Evolutionary conservation across 2,888 invertebrate genomes (phyloP).

Genomic region (Drosophila cracens): DNA sequence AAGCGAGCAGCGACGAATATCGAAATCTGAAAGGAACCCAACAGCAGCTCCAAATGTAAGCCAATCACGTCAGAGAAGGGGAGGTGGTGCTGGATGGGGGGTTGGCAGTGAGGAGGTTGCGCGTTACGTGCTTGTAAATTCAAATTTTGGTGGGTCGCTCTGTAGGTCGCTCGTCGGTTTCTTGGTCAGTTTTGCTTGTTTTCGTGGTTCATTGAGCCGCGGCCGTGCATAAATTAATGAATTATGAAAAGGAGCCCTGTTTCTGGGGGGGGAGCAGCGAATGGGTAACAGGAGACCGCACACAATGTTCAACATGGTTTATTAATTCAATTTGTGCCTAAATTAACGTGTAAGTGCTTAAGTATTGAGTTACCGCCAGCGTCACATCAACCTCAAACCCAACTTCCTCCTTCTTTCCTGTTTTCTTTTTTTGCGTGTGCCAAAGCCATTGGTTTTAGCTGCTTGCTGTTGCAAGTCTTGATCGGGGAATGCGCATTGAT

Average conservation of each 20-base stretch:
- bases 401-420: conserved; percentile 10
- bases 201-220: conserved; percentile 76
- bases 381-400: conserved; percentile 29
- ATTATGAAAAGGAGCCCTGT: conserved; percentile 78
- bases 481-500: conserved; percentile 72
- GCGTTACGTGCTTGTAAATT: conserved; percentile 82
- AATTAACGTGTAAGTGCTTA: conserved; percentile 85
- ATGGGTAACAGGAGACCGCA: conserved; percentile 80
- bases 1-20: conserved; percentile 56
- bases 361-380: conserved; percentile 79
- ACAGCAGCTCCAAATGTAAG: conserved; percentile 65
- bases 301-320: conserved; percentile 85
- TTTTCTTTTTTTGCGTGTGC: conserved; percentile 55
- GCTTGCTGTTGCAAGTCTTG: conserved; percentile 29
- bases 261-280: conserved; percentile 13
- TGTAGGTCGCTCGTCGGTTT: conserved; percentile 15
- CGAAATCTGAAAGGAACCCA: conserved; percentile 54
- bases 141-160: conserved; percentile 58
- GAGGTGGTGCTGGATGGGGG: background rate
- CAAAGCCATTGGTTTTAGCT: conserved; percentile 44
- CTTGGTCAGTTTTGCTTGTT: conserved; percentile 53
- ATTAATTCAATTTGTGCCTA: conserved; percentile 86
- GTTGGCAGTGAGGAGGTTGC: conserved; percentile 26
- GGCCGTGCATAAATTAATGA: conserved; percentile 84
- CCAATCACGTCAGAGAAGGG: conserved; percentile 72